Conservation (phyloP, 1,140 invertebrate genomes). For the Drosophila pandora region DNA sequence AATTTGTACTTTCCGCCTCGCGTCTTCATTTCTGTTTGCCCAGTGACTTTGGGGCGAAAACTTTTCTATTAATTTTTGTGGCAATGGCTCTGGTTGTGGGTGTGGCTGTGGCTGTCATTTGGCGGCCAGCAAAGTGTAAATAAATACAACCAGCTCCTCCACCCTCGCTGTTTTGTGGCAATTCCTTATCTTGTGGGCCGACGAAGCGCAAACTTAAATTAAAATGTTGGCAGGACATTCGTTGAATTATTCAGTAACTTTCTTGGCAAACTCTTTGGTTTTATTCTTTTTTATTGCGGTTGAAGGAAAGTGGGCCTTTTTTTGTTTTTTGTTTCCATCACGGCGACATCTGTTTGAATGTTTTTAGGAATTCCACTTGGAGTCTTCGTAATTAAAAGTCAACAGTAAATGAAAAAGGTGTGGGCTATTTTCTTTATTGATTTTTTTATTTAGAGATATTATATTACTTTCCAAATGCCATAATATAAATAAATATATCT, state of each 20-base stretch:
- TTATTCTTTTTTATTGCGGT: slow-evolving; percentile 41
- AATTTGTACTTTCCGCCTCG: slow-evolving; percentile 76
- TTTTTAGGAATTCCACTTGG: slow-evolving; percentile 15
- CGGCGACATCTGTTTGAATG: slow-evolving; percentile 33
- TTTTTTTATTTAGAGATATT: not conserved
- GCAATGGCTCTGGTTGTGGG: not conserved
- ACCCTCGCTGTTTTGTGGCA: slow-evolving; percentile 14
- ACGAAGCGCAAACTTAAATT: slow-evolving; percentile 80
- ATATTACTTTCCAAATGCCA: no score
- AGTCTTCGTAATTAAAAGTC: slow-evolving; percentile 69
- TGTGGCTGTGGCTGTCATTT: slow-evolving; percentile 54
- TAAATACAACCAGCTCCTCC: slow-evolving; percentile 54
- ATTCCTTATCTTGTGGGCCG: slow-evolving; percentile 72
- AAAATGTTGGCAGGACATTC: slow-evolving; percentile 79
- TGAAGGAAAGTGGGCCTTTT: slow-evolving; percentile 51
- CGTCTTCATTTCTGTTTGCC: slow-evolving; percentile 54
- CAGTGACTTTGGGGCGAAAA: slow-evolving; percentile 57
- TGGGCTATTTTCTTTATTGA: not conserved
- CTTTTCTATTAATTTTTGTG: slow-evolving; percentile 80
- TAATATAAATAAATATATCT: not conserved
- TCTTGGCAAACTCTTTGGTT: slow-evolving; percentile 38
- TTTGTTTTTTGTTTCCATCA: slow-evolving; percentile 2
- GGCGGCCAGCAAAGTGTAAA: slow-evolving; percentile 74
- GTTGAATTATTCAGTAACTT: slow-evolving; percentile 78
- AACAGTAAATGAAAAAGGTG: slow-evolving; percentile 30